A percentile compares a stretch with the other conserved stretches of the same genome.
These are phyloP conservation scores for Nothura maculosa DNA, from an alignment of 2,797 vertebrate genomes.

Conservation along the genomic window DNA sequence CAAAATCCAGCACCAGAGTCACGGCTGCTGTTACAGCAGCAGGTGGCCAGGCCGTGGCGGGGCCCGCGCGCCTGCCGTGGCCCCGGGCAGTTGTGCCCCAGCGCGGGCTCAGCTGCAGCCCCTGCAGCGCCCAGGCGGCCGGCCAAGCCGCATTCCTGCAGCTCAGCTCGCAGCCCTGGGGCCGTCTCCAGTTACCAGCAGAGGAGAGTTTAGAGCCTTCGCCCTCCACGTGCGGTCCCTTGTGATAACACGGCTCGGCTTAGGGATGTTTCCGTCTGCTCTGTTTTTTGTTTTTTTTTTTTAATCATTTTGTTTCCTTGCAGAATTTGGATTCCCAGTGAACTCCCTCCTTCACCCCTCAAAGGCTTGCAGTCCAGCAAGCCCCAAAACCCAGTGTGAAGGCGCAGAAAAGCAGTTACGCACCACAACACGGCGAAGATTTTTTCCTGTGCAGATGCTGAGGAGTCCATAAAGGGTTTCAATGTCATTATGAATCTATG, in stretches of 20 bases:
- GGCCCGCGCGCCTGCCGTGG: background rate
- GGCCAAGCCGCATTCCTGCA: background rate
- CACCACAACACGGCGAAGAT: conserved; percentile 92
- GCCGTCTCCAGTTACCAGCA: background rate
- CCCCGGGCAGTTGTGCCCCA: background rate
- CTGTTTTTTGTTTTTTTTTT: background rate
- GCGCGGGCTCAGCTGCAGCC: background rate
- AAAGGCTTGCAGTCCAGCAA: background rate
- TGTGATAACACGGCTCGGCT: background rate
- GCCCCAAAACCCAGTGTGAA: background rate
- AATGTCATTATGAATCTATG: conserved; percentile 90
- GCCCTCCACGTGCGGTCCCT: background rate
- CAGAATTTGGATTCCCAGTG: background rate
- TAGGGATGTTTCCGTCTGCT: background rate
- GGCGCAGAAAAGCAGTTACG: conserved; percentile 30
- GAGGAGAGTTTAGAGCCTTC: conserved; percentile 13
- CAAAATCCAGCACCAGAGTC: background rate
- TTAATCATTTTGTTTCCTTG: background rate
- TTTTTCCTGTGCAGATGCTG: conserved; percentile 84
- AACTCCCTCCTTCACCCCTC: background rate
- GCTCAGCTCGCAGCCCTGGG: background rate
- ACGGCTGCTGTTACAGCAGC: background rate
- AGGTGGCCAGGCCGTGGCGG: background rate
- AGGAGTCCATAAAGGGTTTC: conserved; percentile 85
- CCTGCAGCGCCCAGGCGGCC: background rate